These are phyloP conservation scores for Anoplius nigerrimus DNA, from an alignment of 2,888 invertebrate genomes.

Conservation along the genomic window DNA sequence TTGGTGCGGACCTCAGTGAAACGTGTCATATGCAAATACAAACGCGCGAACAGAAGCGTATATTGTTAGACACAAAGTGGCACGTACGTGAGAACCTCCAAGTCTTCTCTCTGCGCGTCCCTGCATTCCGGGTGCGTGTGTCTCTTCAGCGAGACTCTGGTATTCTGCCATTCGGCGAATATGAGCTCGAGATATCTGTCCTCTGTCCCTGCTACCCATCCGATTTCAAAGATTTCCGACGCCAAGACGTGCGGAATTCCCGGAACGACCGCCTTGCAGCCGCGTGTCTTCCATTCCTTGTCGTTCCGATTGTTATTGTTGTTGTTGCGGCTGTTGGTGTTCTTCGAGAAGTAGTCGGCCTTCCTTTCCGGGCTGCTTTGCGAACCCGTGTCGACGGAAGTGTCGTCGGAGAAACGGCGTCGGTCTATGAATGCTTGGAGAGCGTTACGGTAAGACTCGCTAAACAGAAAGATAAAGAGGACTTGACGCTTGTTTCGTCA, in stretches of 20 bases:
- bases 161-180: conserved; percentile 67
- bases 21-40: no score
- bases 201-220: conserved; percentile 66
- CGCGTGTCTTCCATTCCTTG: conserved; percentile 18
- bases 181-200: conserved; percentile 64
- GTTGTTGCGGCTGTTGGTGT: conserved; percentile 34
- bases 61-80: no score
- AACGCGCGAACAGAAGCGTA: no score
- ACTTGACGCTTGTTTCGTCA: no score
- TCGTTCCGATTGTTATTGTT: conserved; percentile 39
- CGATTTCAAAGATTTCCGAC: conserved; percentile 65
- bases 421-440: conserved; percentile 66
- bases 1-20: no score
- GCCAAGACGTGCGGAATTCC: conserved; percentile 59
- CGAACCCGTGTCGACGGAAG: conserved; percentile 10
- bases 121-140: conserved; percentile 61
- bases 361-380: conserved; percentile 53
- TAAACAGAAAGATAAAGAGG: conserved; percentile 24
- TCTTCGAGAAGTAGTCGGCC: conserved; percentile 49
- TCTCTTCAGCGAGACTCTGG: conserved; percentile 61
- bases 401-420: conserved; percentile 47
- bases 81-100: conserved; percentile 62
- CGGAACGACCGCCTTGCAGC: conserved; percentile 25
- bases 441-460: conserved; percentile 65
- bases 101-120: conserved; percentile 61